Base-by-base conservation (phyloP, 2,888 invertebrate genomes). In the Malthinus flaveolus region DNA sequence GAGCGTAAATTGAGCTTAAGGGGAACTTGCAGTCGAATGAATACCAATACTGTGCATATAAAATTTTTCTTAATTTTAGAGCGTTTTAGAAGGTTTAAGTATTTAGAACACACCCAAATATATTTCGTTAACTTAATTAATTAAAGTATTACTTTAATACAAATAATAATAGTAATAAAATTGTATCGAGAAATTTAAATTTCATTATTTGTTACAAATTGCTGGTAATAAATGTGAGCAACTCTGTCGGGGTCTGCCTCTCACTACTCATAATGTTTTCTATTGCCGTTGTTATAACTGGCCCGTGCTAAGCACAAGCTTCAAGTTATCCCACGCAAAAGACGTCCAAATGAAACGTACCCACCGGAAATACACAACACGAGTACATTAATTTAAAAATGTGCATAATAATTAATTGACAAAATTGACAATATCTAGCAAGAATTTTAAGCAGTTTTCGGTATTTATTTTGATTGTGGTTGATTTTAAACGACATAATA, bases 291-390 rank as follows among this genome's bases (percentile, higher is more conserved):
- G 61, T 61, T 65, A 62, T 55, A 62, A 55, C 65, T 59, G 69
- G 67, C 73, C 70, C 73, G 73, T 73, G 73, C 71, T 69, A 65
- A 70, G 69, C 71, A 68, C 71, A 69, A 67, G 70, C 69, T 66
- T 66, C 69, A 66, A 60, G 64, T 71, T 70, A 67, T 60, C 73
- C 73, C 73, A 73, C 73, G 73, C 73, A 69, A 52, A 64, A 65
- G 62, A 65, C 65, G 65, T 68, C 68, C 66, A 66, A 71, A 72
- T 68, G 71, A 71, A 72, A 71, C 72, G 68, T 70, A 69, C 66
- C 66, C 71, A 72, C 73, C 73, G 73, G 73, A 73, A 73, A 72
- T 68, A 69, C 67, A 70, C 63, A 68, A 68, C 52, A 56, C 47
- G 49, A 32, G 49, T 56, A 59, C 51, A 51, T 60, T 60, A 58